A percentile compares a stretch with the other conserved stretches of the same genome.
Evolutionary conservation across 2,888 invertebrate species (phyloP).

Genomic region (Eupithecia subfuscata): DNA sequence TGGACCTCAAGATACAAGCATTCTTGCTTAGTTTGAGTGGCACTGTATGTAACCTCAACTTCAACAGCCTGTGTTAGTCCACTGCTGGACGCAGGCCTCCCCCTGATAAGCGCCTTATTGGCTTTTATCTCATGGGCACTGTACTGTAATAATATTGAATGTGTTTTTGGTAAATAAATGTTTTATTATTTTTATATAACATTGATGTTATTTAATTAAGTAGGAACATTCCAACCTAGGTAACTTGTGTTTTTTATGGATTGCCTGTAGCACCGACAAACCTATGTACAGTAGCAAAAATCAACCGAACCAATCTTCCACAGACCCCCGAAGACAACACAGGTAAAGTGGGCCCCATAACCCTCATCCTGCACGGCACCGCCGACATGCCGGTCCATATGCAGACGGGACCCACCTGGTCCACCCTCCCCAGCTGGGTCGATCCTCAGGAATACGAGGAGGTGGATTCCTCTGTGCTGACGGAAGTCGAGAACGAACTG

Average conservation of each 20-base stretch:
- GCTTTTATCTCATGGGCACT: no score
- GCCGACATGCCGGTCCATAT: conserved; percentile 86
- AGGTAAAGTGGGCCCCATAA: conserved; percentile 84
- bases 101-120: no score
- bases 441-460: conserved; percentile 31
- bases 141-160: no score
- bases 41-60: no score
- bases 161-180: no score
- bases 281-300: background rate
- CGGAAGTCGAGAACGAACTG: conserved; percentile 68
- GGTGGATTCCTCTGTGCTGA: conserved; percentile 57
- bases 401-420: conserved; percentile 44
- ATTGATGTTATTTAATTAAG: no score
- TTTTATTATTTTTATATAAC: no score
- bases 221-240: no score
- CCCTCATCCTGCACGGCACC: conserved; percentile 90
- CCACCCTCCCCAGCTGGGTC: conserved; percentile 50
- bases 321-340: conserved; percentile 75
- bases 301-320: conserved; percentile 21
- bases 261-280: background rate
- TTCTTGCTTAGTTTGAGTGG: no score
- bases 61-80: no score
- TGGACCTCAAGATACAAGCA: no score
- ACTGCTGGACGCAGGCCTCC: no score
- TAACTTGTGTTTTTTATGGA: background rate